These are phyloP conservation scores for Neria commutata DNA, from an alignment of 2,888 invertebrate species.

Conservation along the genomic window DNA sequence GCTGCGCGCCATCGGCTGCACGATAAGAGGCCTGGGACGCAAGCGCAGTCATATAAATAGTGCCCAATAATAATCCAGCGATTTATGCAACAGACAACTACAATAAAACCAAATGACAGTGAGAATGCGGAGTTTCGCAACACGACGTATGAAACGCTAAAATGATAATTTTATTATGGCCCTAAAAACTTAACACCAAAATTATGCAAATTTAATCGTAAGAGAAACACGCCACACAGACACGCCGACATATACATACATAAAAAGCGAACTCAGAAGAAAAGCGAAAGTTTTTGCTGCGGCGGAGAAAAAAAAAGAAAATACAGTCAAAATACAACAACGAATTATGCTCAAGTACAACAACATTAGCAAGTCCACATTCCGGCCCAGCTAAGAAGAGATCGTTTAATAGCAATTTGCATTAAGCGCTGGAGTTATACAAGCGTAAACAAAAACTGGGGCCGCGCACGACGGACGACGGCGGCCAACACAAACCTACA, in stretches of 20 bases:
- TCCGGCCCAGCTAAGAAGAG: conserved; percentile 31
- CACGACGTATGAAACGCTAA: not conserved
- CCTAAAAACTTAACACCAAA: conserved; percentile 4
- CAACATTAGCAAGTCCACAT: not conserved
- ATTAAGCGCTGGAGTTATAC: conserved; percentile 7
- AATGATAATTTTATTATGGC: not conserved
- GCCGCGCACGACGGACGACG: not conserved
- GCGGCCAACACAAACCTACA: not conserved
- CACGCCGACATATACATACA: conserved; percentile 36
- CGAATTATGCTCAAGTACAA: too few relatives aligned
- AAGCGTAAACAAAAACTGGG: not conserved
- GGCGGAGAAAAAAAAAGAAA: conserved; percentile 1
- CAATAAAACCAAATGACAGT: too few relatives aligned
- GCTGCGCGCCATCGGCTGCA: too few relatives aligned
- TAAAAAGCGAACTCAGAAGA: conserved; percentile 23
- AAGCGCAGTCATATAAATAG: too few relatives aligned
- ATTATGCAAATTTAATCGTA: conserved; percentile 9
- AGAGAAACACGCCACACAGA: not conserved
- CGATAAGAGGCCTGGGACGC: too few relatives aligned
- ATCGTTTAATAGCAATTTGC: conserved; percentile 25
- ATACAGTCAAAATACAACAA: not conserved
- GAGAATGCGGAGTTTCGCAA: not conserved
- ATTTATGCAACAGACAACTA: too few relatives aligned
- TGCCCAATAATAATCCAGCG: too few relatives aligned
- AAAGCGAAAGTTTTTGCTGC: conserved; percentile 24